phyloP scores from a whole-genome alignment of 2,888 invertebrate species.

The Amiota mariae region DNA sequence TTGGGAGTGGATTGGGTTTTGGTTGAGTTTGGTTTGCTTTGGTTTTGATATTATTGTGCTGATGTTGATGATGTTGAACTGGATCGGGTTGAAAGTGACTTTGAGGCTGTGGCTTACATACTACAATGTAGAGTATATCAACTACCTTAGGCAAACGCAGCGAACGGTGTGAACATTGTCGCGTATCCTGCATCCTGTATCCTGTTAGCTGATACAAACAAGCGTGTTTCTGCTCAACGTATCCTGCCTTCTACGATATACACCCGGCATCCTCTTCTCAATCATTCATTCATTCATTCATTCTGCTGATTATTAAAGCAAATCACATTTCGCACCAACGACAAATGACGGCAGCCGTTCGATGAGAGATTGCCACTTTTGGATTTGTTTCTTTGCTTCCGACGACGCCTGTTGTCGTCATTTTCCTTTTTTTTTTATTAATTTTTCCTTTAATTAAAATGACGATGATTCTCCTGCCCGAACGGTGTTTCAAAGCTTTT shows the following conservation, averaged over 20 bases:
- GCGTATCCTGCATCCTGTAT: conserved; percentile 48
- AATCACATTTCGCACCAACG: conserved; percentile 25
- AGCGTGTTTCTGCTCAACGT: conserved; percentile 37
- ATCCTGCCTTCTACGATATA: conserved; percentile 24
- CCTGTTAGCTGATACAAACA: conserved; percentile 36
- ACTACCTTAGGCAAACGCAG: conserved; percentile 48
- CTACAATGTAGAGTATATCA: conserved; percentile 3
- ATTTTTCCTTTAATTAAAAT: conserved; percentile 30
- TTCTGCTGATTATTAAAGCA: conserved; percentile 35
- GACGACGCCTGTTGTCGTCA: background rate
- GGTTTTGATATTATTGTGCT: too few species aligned
- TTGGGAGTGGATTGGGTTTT: background rate
- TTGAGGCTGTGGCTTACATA: background rate
- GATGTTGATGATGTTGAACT: too few species aligned
- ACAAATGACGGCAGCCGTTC: conserved; percentile 23
- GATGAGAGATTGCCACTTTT: conserved; percentile 27
- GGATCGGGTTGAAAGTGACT: background rate
- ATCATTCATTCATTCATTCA: conserved; percentile 45
- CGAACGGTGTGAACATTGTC: conserved; percentile 54
- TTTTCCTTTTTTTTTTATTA: background rate
- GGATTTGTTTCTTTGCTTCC: conserved; percentile 21
- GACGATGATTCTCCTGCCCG: background rate
- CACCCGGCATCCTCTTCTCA: conserved; percentile 41
- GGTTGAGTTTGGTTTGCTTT: conserved; percentile 11
- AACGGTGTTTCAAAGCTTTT: too few species aligned